Conservation (phyloP, 2,888 invertebrate species). For the Salpingus planirostris region DNA sequence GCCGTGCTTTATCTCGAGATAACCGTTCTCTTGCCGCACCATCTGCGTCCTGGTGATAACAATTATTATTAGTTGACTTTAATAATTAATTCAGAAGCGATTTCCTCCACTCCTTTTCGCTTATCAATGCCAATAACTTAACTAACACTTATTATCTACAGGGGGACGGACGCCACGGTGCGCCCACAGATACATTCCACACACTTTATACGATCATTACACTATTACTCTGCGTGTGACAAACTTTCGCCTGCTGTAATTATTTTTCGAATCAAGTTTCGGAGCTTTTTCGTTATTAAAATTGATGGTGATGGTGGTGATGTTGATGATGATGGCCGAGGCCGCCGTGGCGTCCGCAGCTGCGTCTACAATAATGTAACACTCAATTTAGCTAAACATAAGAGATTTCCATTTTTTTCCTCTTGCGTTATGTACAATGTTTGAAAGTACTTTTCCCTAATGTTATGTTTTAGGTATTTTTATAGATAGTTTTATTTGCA, state of each 20-base stretch:
- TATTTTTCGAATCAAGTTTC: too few species aligned
- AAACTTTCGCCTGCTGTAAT: too few species aligned
- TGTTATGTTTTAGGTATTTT: conserved; percentile 26
- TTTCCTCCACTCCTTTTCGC: conserved; percentile 14
- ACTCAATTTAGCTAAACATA: conserved; percentile 24
- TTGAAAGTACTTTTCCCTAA: conserved; percentile 16
- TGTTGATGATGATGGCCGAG: conserved; percentile 2
- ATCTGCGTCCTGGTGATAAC: conserved; percentile 23
- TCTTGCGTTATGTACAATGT: too few species aligned
- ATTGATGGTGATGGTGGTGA: too few species aligned
- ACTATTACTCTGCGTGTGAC: too few species aligned
- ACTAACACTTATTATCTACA: conserved; percentile 24
- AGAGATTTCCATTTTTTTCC: too few species aligned
- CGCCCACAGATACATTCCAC: too few species aligned
- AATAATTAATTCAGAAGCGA: conserved; percentile 24
- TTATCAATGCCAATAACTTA: conserved; percentile 18
- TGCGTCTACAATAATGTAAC: conserved; percentile 17
- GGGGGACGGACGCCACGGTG: neutral
- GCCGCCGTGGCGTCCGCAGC: conserved; percentile 11
- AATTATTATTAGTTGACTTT: conserved; percentile 18
- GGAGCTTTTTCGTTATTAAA: too few species aligned
- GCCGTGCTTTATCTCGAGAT: conserved; percentile 9
- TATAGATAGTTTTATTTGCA: conserved; percentile 34
- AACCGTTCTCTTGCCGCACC: conserved; percentile 16
- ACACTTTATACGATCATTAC: too few species aligned